Conservation (phyloP, 2,888 invertebrate species). For the Serrognathus titanus region DNA sequence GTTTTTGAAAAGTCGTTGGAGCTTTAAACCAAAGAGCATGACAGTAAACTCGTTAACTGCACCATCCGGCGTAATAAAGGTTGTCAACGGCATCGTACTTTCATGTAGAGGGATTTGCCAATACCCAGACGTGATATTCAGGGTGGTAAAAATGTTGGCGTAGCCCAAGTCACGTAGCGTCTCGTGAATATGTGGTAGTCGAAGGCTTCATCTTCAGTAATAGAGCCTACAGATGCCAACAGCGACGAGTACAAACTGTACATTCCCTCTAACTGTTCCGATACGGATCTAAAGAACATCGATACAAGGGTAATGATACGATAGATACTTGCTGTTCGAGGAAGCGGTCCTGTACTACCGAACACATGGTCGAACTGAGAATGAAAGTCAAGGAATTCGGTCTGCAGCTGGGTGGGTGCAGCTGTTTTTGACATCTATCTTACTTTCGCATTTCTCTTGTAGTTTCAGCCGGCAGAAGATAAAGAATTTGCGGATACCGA, state of each 20-base stretch:
- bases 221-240: no score
- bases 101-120: neutral
- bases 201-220: neutral
- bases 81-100: neutral
- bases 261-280: no score
- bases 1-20: neutral
- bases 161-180: neutral
- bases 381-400: no score
- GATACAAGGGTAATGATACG: neutral
- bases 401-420: no score
- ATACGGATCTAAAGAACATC: neutral
- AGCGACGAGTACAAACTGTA: neutral
- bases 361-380: neutral
- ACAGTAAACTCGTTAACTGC: neutral
- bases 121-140: neutral
- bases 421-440: no score
- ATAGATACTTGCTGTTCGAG: no score
- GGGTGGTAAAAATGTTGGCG: neutral
- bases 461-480: no score
- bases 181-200: neutral
- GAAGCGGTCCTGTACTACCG: neutral
- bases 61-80: neutral
- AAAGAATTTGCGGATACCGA: no score
- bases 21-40: no score
- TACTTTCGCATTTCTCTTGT: no score